Conservation (phyloP, 2,113 vertebrate species). For the Hylia prasina region DNA sequence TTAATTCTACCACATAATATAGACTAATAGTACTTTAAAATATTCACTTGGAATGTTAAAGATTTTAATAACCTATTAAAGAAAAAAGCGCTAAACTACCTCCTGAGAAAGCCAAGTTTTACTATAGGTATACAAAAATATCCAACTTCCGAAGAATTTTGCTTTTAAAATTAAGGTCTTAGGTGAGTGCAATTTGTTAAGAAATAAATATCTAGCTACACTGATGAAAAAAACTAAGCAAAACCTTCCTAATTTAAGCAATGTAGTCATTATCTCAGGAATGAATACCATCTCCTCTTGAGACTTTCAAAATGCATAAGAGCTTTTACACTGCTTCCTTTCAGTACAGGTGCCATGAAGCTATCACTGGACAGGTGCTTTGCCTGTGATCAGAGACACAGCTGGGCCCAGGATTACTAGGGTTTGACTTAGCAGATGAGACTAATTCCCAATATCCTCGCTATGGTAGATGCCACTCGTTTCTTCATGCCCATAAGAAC, state of each 20-base stretch:
- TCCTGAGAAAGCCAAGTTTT: background rate
- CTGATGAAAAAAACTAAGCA: background rate
- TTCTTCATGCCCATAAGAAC: rapidly evolving
- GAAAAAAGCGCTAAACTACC: background rate
- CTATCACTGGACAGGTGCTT: background rate
- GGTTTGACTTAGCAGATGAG: background rate
- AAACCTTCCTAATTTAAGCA: background rate
- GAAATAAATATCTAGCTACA: background rate
- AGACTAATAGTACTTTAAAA: background rate
- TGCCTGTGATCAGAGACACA: background rate
- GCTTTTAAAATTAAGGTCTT: background rate
- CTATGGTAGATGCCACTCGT: background rate
- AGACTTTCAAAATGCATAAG: background rate
- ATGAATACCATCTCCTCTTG: background rate
- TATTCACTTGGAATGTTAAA: background rate
- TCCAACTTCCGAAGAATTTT: background rate
- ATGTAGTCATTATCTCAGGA: background rate
- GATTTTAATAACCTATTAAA: background rate
- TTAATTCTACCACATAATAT: background rate
- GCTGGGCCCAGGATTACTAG: background rate
- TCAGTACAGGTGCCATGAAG: background rate
- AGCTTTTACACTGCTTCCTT: background rate
- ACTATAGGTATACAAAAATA: background rate
- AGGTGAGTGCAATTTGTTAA: background rate
- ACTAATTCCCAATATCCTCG: background rate